A percentile compares a stretch with the other conserved stretches of the same genome.
Conservation (phyloP, 2,113 vertebrate genomes). For the Prolemur simus region DNA sequence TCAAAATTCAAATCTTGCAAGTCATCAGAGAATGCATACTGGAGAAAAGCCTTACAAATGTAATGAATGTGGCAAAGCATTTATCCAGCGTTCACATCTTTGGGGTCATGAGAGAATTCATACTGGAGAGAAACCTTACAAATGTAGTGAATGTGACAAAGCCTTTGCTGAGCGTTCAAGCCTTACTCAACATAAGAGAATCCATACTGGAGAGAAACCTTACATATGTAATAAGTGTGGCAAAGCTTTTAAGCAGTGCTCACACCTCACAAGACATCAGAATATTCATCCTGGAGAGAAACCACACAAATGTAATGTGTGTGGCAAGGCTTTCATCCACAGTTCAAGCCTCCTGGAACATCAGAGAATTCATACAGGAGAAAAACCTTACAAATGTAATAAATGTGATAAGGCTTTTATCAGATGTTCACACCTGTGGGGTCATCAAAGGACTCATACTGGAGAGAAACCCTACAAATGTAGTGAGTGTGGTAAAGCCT, state of each 20-base stretch:
- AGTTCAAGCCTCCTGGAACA: not conserved
- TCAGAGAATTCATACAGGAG: not conserved
- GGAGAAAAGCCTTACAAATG: constrained; percentile 28
- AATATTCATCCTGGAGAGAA: not conserved
- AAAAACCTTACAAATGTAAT: constrained; percentile 44
- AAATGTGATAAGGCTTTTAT: constrained; percentile 45
- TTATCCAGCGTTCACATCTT: constrained; percentile 6
- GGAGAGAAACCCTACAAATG: constrained; percentile 7
- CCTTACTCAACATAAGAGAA: constrained; percentile 29
- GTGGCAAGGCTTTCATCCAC: constrained; percentile 5
- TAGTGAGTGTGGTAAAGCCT: not conserved
- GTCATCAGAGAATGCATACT: not conserved
- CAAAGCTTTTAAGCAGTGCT: constrained; percentile 27
- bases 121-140: constrained; percentile 42
- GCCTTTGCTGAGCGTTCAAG: not conserved
- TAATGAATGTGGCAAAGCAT: constrained; percentile 34
- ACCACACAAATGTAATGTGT: not conserved
- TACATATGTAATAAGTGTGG: constrained; percentile 16
- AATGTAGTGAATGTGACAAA: constrained; percentile 26
- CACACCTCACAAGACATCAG: not conserved
- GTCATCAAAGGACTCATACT: constrained; percentile 29
- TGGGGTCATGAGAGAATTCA: constrained; percentile 48
- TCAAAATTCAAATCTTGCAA: not conserved
- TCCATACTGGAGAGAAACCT: constrained; percentile 40
- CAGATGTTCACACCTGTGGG: not conserved